Conservation (phyloP, 2,113 vertebrate species). For the Ochotona curzoniae region DNA sequence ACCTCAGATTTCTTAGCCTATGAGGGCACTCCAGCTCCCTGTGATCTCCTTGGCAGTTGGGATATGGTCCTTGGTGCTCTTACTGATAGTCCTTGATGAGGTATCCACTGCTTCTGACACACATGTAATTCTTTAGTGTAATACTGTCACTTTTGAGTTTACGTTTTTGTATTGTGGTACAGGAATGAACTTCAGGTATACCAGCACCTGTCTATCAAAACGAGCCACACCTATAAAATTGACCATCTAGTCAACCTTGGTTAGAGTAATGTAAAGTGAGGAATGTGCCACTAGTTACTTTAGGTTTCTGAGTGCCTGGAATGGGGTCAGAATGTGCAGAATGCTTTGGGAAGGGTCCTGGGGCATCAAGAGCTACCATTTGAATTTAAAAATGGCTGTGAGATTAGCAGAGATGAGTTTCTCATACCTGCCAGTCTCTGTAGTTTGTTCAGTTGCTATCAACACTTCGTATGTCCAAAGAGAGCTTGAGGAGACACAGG, state of each 20-base stretch:
- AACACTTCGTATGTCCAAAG: not conserved
- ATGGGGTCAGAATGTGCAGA: not conserved
- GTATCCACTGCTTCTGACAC: too few species aligned
- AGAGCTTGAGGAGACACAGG: not conserved
- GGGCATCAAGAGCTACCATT: not conserved
- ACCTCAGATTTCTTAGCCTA: too few species aligned
- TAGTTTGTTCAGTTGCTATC: not conserved
- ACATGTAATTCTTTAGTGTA: not conserved
- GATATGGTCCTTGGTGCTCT: too few species aligned
- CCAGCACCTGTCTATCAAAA: not conserved
- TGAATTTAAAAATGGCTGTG: not conserved
- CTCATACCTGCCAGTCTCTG: not conserved
- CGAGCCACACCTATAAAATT: not conserved
- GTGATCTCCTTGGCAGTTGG: too few species aligned
- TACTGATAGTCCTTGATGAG: too few species aligned
- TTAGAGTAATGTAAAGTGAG: not conserved
- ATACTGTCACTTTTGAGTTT: not conserved
- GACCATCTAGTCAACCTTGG: not conserved
- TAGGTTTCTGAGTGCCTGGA: constrained; percentile 12
- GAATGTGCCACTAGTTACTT: not conserved
- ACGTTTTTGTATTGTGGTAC: not conserved
- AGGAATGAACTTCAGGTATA: not conserved
- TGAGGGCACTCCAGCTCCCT: too few species aligned
- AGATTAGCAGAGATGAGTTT: constrained; percentile 15
- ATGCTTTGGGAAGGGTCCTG: not conserved